phyloP scores from a whole-genome alignment of 2,113 vertebrate genomes.

The Solenodon paradoxus region DNA sequence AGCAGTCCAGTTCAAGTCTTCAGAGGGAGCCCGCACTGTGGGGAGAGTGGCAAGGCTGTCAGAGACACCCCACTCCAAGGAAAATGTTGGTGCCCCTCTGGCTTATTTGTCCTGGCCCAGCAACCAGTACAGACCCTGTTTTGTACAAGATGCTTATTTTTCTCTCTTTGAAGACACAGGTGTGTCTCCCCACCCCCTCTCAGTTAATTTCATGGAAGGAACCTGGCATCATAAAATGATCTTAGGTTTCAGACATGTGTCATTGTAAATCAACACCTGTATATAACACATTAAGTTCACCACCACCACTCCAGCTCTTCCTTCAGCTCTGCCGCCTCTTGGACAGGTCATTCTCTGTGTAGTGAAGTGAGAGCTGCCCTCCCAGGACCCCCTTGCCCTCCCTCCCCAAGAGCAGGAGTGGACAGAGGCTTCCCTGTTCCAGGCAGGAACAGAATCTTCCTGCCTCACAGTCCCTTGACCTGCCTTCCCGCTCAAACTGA shows the following conservation, averaged over 20 bases:
- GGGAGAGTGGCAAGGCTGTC: not conserved
- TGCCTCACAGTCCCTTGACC: too few relatives aligned
- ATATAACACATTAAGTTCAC: too few relatives aligned
- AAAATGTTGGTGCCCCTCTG: not conserved
- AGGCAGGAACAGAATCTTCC: not conserved
- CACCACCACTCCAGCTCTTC: too few relatives aligned
- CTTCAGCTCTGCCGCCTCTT: too few relatives aligned
- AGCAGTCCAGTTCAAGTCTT: not conserved
- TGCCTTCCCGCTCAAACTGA: not conserved
- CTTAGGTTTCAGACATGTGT: too few relatives aligned
- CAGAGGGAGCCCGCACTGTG: not conserved
- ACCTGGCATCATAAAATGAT: too few relatives aligned
- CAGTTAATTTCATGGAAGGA: too few relatives aligned
- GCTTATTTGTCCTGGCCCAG: not conserved
- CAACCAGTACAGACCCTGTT: not conserved
- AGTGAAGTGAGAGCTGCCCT: not conserved
- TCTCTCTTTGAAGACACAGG: not conserved
- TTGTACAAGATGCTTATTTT: not conserved
- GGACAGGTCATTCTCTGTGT: not conserved
- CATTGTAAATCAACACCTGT: too few relatives aligned
- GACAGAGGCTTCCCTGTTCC: accelerated
- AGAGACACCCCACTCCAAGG: not conserved
- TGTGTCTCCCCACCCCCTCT: too few relatives aligned
- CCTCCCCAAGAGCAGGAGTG: not conserved
- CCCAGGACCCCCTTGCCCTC: too few relatives aligned